Base-by-base conservation (phyloP, 2,888 invertebrate species). In the Flabesymbios commensalis region DNA sequence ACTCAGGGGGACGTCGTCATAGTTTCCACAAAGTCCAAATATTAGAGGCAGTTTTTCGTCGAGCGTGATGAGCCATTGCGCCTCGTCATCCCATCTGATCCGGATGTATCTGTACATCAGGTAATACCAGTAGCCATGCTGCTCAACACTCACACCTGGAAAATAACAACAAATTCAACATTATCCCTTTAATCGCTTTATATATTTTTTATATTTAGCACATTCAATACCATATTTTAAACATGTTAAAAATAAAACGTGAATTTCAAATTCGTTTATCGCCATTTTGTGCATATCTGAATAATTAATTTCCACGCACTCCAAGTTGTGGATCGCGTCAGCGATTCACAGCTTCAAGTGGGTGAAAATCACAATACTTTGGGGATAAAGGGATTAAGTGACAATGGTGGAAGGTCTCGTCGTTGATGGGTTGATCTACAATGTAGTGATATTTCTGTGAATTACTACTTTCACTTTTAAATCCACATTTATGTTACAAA, bases 1-100 rank as follows among this genome's bases (percentile, higher is more conserved):
- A 57, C 60, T 49, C 1, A 39, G 22, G 3, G 65, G 48, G 39
- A 69, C 47, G 14, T 67, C 71, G 54, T 74, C 70, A 55, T 68
- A 71, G 58, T 74, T 72, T 14, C 75, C 74, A 58, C 76, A 76
- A 7, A 76, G 63, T 59, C 72, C 71, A 42, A 73, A 81, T 5
- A 26, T 3, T 7, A 42, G 31, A 4, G 7, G n/a, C 10, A 26
- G 24, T 28, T 47, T 36, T 29, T 59, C 45, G 2, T 41, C n/a
- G 43, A 61, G 19, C 0, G 62, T 61, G n/a, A 60, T 28, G 22
- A 52, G 31, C 53, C 53, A 42, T 14, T 47, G 42, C 3, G 32
- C 55, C 2, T 29, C 28, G 19, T 51, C 54, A 19, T 64, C 60
- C 65, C 65, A 65, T 1, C 58, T 33, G 4, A 64, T 29, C 7